Percentiles rank a stretch among this genome's conserved stretches.
Conservation (phyloP, 2,113 vertebrate species). For the Mustelus asterias region DNA sequence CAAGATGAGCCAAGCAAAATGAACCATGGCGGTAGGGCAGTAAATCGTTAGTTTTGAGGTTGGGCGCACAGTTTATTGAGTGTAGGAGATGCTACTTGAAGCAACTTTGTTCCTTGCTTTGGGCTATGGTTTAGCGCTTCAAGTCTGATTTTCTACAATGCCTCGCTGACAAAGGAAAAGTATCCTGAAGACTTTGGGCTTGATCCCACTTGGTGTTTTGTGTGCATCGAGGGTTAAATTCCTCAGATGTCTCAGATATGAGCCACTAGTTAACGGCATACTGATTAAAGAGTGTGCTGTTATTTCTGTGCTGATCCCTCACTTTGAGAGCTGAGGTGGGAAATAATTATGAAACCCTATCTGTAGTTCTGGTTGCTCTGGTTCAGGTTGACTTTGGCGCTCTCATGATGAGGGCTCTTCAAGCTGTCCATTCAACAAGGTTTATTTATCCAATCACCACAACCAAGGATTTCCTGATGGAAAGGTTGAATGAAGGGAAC, state of each 20-base stretch:
- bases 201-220: neutral
- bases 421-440: neutral
- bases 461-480: neutral
- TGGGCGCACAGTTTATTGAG: neutral
- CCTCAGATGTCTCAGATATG: neutral
- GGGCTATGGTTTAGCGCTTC: neutral
- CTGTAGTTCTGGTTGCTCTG: neutral
- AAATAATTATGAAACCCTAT: neutral
- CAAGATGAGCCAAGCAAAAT: slow-evolving; percentile 11
- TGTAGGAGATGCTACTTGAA: neutral
- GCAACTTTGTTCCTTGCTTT: neutral
- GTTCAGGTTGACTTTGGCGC: neutral
- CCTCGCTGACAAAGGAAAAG: neutral
- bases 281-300: neutral
- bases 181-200: neutral
- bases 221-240: neutral
- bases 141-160: neutral
- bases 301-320: neutral
- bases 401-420: neutral
- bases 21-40: neutral
- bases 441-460: neutral
- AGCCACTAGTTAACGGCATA: neutral
- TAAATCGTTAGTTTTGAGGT: neutral
- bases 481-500: neutral
- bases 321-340: neutral